Evolutionary conservation across 2,888 invertebrate species (phyloP).

Genomic region (Encarsia formosa): DNA sequence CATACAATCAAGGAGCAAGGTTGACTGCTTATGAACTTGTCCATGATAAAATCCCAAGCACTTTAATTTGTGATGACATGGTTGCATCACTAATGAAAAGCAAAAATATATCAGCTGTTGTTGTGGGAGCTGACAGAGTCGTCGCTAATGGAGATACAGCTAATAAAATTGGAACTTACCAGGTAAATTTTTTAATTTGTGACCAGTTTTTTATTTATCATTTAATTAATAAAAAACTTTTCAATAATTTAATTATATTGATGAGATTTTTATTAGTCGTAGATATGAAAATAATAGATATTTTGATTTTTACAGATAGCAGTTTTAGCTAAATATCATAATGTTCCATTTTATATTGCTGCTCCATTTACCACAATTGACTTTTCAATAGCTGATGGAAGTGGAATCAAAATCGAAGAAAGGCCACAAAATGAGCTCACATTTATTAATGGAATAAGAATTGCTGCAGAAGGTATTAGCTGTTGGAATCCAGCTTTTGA

Average conservation of each 20-base stretch:
- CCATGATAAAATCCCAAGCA: constrained; percentile 86
- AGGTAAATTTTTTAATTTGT: constrained; percentile 51
- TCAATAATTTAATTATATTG: too few species aligned
- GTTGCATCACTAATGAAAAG: constrained; percentile 86
- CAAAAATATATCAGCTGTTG: constrained; percentile 80
- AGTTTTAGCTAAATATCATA: constrained; percentile 83
- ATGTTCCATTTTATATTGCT: constrained; percentile 92
- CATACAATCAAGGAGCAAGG: constrained; percentile 95
- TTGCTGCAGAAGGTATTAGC: constrained; percentile 83
- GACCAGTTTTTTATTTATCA: background rate
- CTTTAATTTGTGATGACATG: constrained; percentile 92
- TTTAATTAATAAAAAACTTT: too few species aligned
- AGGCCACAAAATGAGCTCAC: constrained; percentile 90
- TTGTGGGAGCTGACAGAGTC: constrained; percentile 97
- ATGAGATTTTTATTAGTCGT: background rate
- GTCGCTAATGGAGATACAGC: constrained; percentile 97
- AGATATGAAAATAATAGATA: constrained; percentile 1
- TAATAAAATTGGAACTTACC: constrained; percentile 97
- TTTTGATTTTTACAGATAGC: constrained; percentile 61
- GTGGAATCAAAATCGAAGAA: constrained; percentile 89
- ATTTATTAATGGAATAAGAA: constrained; percentile 76
- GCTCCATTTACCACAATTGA: constrained; percentile 93
- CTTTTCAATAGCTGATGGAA: constrained; percentile 70
- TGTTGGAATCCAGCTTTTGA: constrained; percentile 99
- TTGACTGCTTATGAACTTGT: constrained; percentile 94